Conservation (phyloP, 2,797 vertebrate genomes). For the Fratercula arctica region DNA sequence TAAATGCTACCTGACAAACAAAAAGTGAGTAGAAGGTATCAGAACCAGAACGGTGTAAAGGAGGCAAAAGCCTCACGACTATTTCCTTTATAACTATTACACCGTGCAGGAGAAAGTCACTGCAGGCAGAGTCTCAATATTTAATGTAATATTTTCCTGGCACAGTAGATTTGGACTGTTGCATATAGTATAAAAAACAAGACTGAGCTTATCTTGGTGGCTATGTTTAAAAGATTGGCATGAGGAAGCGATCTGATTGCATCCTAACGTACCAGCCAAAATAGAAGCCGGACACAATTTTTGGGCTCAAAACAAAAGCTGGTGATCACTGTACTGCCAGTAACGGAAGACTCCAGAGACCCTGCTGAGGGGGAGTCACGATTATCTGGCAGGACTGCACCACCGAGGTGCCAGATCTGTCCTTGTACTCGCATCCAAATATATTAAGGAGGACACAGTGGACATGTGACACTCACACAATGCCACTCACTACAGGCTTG, state of each 20-base stretch:
- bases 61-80: neutral
- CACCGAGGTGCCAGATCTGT: accelerated
- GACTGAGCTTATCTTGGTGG: neutral
- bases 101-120: neutral
- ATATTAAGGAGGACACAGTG: neutral
- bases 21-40: neutral
- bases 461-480: neutral
- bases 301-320: neutral
- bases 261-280: neutral
- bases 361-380: neutral
- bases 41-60: neutral
- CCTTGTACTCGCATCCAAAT: neutral
- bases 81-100: neutral
- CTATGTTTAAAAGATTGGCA: neutral
- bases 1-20: neutral
- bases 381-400: neutral
- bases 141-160: neutral
- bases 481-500: accelerated
- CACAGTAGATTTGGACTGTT: neutral
- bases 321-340: neutral
- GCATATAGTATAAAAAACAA: neutral
- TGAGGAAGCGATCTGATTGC: neutral
- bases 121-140: neutral
- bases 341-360: neutral
- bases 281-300: neutral